These are phyloP conservation scores for Eulacestoma nigropectus DNA, from an alignment of 2,113 vertebrate species.

Conservation along the genomic window DNA sequence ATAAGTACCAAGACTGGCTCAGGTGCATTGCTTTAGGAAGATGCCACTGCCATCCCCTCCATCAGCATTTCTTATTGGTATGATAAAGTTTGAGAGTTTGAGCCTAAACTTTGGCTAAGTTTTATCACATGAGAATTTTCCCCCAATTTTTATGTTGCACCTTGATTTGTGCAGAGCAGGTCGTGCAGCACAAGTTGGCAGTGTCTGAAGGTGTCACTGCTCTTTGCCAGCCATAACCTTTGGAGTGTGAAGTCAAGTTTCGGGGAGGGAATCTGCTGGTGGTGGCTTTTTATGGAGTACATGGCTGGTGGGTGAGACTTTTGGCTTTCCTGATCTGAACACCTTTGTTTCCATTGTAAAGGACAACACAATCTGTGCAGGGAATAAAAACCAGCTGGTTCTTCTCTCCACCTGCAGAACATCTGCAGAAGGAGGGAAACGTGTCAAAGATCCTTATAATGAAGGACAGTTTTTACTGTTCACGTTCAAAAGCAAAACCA, in stretches of 20 bases:
- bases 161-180: not conserved
- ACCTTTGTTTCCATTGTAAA: not conserved
- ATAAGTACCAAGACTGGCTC: not conserved
- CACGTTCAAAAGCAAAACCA: not conserved
- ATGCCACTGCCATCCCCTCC: not conserved
- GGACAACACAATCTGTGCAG: not conserved
- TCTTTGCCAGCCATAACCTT: not conserved
- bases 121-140: not conserved
- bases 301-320: not conserved
- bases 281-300: not conserved
- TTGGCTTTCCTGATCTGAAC: not conserved
- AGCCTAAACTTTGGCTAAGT: not conserved
- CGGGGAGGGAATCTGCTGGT: not conserved
- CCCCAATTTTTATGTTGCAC: not conserved
- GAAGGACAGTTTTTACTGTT: not conserved
- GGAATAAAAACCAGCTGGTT: not conserved
- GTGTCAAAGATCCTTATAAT: not conserved
- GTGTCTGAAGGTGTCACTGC: not conserved
- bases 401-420: not conserved
- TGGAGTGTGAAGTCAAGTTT: not conserved
- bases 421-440: not conserved
- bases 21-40: not conserved
- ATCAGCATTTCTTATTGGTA: not conserved
- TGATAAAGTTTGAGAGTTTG: not conserved
- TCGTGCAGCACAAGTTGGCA: not conserved